Evolutionary conservation across 2,113 vertebrate species (phyloP), one percentile per base, ranked within the genome.

Genomic region (Sylvilagus bachmani): DNA sequence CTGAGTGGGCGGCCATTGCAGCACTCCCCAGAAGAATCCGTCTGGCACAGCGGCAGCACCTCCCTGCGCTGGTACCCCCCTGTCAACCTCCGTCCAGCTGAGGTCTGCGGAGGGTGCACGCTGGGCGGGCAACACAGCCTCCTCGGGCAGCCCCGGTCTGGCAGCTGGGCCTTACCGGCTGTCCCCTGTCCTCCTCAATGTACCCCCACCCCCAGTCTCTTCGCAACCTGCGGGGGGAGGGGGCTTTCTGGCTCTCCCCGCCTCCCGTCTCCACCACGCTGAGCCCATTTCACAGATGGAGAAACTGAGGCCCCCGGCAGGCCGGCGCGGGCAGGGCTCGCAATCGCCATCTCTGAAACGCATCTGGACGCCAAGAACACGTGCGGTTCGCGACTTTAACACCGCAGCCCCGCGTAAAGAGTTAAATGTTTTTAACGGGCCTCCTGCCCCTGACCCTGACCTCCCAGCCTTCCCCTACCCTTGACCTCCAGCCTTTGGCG

Each of bases 241-340:
- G 44, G 44, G 44, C 44, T 44, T 44, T 44, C 44, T 44, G 44
- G 44, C 44, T 44, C 44, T 44, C 6, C 44, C 44, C 44, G 44
- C 44, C 24, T 58, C n/a, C 44, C 16, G 14, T 69, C 44, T 66
- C 51, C 13, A 51, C 10, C 25, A 70, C 4, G 21, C 2, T 25
- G 78, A 75, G 49, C 86, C 96, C 95, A 97, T 97, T 95, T 96
- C 79, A 74, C 74, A 91, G 96, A 89, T 22, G 55, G 75, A 94
- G 83, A 93, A 80, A 96, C 58, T 12, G 94, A 97, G 93, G 78
- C 21, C 33, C 2, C 14, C 55, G 6, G 55, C 55, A 58, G 55
- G 55, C 55, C 19, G 55, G 55, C 5, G 55, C 55, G 17, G 55
- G 44, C 44, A 44, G 44, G 44, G 44, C 44, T 44, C 78, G 12